Evolutionary conservation across 2,888 invertebrate genomes (phyloP), one percentile per base, ranked within the genome.

Genomic region (Pammene fasciana): DNA sequence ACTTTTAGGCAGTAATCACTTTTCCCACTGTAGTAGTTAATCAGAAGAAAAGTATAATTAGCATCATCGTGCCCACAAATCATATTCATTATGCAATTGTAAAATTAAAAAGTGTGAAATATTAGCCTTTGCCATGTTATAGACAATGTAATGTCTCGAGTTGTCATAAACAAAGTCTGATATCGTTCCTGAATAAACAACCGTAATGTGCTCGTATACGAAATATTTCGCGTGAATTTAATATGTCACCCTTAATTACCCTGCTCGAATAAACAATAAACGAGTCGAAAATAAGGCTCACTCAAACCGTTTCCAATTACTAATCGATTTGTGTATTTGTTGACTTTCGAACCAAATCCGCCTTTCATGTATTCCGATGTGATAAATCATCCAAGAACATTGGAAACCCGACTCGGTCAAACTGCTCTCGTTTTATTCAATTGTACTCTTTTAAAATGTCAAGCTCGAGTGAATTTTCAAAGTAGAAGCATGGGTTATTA

Each of bases 371-470:
- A 86, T 85, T 85, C 82, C 82, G 78, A 85, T 80, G 85, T 88
- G 87, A 90, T 91, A 85, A 88, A 91, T 90, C 88, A 89, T 86
- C 82, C 80, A 82, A 86, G 86, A 87, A 86, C 82, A 81, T 87
- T 86, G 82, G 79, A 83, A 83, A 89, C 86, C 88, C 36, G n/a
- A 52, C 26, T 54, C 64, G 11, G 36, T 14, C 45, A 55, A 65
- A 55, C 55, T 41, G 43, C 14, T 8, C 1, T 34, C 26, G 16
- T 52, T 52, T 18, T 16, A 26, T 65, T 34, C 34, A 45, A 45
- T 26, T 34, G 34, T 45, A 62, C 34, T n/a, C 55, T 55, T 65
- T 55, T 55, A 34, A 34, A 65, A 55, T 55, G 45, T 55, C 34
- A 36, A 36, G 57, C 41, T 56, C 13, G 16, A 68, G 43, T 64